Percentiles rank a stretch among this genome's conserved stretches.
phyloP scores from a whole-genome alignment of 2,797 vertebrate species.

The Paramormyrops hopkinsi region DNA sequence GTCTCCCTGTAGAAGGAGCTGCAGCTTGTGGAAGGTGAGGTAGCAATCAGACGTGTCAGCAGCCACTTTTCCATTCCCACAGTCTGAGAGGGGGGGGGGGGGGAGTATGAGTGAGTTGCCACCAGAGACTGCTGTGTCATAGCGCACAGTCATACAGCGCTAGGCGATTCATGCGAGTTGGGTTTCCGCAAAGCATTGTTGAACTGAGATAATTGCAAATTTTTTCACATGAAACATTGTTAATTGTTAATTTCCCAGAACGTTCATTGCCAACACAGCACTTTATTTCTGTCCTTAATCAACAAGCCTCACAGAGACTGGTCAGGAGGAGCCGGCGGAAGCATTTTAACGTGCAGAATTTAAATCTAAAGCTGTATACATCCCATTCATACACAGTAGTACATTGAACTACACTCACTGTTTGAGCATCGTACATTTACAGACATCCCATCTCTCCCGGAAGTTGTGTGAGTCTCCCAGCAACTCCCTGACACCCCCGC shows the following conservation, averaged over 20 bases:
- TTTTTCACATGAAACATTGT: background rate
- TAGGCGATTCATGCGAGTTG: background rate
- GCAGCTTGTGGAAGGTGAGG: slow-evolving; percentile 72
- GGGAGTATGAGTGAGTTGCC: background rate
- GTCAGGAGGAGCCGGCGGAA: background rate
- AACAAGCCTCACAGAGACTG: background rate
- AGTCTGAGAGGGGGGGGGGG: slow-evolving; percentile 52
- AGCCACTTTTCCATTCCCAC: slow-evolving; percentile 57
- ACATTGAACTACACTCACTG: background rate
- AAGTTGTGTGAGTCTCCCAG: background rate
- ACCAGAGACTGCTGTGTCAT: background rate
- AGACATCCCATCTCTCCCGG: background rate
- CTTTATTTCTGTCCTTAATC: background rate
- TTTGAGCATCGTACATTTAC: background rate
- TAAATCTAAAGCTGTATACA: background rate
- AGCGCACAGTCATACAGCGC: background rate
- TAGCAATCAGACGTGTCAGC: slow-evolving; percentile 70
- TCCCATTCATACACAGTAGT: background rate
- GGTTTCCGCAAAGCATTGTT: background rate
- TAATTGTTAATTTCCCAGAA: background rate
- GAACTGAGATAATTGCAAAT: background rate
- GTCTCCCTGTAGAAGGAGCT: slow-evolving; percentile 70
- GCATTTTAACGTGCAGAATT: background rate
- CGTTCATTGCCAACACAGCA: background rate
- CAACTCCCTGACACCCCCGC: background rate